Conservation (phyloP, 2,113 vertebrate species). For the Zapornia atra region DNA sequence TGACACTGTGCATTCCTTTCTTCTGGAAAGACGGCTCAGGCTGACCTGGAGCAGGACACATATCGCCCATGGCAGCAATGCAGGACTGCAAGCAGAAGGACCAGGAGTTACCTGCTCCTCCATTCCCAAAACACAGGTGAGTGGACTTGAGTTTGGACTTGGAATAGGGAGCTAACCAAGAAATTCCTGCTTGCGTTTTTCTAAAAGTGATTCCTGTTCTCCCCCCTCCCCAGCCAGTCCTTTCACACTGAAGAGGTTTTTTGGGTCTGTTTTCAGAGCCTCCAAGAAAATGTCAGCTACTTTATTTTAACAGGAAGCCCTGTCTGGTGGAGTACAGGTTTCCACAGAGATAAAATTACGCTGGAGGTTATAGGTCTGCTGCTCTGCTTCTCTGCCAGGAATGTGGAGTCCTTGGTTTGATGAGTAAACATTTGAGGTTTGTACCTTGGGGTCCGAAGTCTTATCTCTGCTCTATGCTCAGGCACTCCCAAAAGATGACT, state of each 20-base stretch:
- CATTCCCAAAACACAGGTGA: not conserved
- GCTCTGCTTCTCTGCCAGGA: not conserved
- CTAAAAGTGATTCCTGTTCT: not conserved
- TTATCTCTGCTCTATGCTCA: not conserved
- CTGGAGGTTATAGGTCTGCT: not conserved
- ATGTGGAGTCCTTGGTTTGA: not conserved
- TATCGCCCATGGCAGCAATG: fast-evolving
- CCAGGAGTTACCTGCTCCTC: not conserved
- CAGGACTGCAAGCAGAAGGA: not conserved
- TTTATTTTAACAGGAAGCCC: not conserved
- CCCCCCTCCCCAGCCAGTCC: fast-evolving
- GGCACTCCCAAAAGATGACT: not conserved
- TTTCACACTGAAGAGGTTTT: not conserved
- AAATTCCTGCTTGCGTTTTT: not conserved
- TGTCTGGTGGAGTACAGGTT: not conserved
- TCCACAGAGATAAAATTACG: not conserved
- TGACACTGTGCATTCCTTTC: fast-evolving
- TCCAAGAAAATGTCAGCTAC: not conserved
- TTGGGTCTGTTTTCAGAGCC: not conserved
- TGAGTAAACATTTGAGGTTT: not conserved
- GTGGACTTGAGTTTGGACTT: not conserved
- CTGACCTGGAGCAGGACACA: not conserved
- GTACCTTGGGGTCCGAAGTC: not conserved
- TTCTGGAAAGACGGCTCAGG: not conserved
- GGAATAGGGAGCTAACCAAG: not conserved